Conservation (phyloP, 2,888 invertebrate species). For the Lissocephala sabroskyi region DNA sequence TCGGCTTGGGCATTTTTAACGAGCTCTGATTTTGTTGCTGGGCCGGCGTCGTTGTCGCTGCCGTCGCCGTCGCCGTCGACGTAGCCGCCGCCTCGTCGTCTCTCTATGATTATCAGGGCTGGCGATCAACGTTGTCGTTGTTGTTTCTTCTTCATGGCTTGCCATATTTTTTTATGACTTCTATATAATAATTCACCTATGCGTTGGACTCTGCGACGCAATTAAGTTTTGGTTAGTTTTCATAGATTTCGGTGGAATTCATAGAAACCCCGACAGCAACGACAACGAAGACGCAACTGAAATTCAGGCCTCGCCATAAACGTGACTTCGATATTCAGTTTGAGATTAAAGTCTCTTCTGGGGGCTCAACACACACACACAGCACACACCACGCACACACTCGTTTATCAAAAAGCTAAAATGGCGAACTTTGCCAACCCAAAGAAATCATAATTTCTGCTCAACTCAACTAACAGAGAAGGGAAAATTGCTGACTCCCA, state of each 20-base stretch:
- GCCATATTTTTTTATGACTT: conserved; percentile 48
- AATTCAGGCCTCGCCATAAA: conserved; percentile 18
- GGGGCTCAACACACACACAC: neutral
- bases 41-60: conserved; percentile 13
- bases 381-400: neutral
- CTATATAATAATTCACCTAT: conserved; percentile 64
- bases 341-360: conserved; percentile 48
- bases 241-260: conserved; percentile 49
- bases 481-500: too few relatives aligned
- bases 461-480: too few relatives aligned
- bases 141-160: conserved; percentile 2
- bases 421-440: conserved; percentile 1
- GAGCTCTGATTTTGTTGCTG: conserved; percentile 50
- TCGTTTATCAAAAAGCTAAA: neutral
- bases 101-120: conserved; percentile 5
- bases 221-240: conserved; percentile 48
- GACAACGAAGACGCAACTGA: conserved; percentile 3
- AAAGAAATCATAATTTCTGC: conserved; percentile 31
- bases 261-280: conserved; percentile 31
- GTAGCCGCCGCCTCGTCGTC: conserved; percentile 14
- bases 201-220: conserved; percentile 49
- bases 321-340: conserved; percentile 65
- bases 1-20: conserved; percentile 49
- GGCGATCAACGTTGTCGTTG: conserved; percentile 20
- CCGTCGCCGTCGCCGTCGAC: conserved; percentile 10